These are phyloP conservation scores for Enhydra lutris DNA, from an alignment of 2,113 vertebrate genomes.

Conservation along the genomic window DNA sequence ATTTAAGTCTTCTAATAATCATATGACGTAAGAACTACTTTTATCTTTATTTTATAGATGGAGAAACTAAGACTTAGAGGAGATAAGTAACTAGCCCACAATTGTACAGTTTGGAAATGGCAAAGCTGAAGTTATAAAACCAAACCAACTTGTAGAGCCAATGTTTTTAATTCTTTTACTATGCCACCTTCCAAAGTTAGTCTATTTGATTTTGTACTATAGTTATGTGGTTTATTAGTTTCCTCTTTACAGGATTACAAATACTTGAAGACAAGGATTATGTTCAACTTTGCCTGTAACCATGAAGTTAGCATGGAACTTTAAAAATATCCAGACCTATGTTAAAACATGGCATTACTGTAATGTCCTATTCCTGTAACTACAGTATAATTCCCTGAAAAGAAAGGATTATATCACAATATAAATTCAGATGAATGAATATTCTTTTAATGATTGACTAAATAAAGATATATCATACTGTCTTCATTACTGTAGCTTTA, in stretches of 20 bases:
- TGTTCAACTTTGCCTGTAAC: background rate
- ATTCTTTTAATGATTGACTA: background rate
- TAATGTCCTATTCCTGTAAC: background rate
- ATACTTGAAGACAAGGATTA: background rate
- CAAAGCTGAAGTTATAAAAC: background rate
- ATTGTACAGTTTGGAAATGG: background rate
- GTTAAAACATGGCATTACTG: background rate
- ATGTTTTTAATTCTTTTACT: background rate
- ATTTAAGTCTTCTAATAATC: background rate
- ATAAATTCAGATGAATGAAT: background rate
- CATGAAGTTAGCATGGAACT: background rate
- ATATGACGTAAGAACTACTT: background rate
- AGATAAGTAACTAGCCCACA: background rate
- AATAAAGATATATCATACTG: background rate
- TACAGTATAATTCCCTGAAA: background rate
- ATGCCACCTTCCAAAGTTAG: background rate
- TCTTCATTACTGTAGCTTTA: background rate
- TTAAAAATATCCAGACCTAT: background rate
- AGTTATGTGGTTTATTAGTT: background rate
- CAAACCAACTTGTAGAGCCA: background rate
- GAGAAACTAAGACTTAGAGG: background rate
- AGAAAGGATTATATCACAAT: background rate
- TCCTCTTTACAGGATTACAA: background rate
- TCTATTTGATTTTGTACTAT: background rate
- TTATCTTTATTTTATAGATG: background rate